Evolutionary conservation across 1,140 invertebrate species (phyloP).

Genomic region (Xylocopa sonorina): DNA sequence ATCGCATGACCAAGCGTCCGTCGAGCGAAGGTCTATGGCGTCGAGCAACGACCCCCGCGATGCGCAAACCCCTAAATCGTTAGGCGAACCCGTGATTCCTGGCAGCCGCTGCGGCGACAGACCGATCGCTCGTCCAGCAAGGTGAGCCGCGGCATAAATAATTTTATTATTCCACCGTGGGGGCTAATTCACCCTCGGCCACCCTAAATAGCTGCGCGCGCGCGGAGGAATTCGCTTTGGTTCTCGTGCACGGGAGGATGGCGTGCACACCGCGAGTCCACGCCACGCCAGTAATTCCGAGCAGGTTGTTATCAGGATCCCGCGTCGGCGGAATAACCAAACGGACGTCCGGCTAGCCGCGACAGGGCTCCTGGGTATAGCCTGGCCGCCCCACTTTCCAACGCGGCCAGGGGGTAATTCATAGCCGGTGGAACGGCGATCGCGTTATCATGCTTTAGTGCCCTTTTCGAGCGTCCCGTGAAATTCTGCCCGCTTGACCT

Average conservation of each 20-base stretch:
- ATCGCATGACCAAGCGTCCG: neutral
- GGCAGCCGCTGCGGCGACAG: no score
- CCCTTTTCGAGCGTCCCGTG: constrained; percentile 24
- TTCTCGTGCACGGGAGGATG: constrained; percentile 32
- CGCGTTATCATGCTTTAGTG: constrained; percentile 68
- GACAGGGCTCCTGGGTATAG: constrained; percentile 45
- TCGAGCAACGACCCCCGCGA: constrained; percentile 9
- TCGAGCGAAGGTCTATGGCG: neutral
- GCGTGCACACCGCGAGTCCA: constrained; percentile 42
- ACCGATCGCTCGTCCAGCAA: neutral
- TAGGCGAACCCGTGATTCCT: neutral
- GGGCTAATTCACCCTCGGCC: constrained; percentile 37
- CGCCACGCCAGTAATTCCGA: constrained; percentile 40
- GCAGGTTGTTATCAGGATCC: constrained; percentile 52
- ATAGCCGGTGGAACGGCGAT: constrained; percentile 52
- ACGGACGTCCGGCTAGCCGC: constrained; percentile 55
- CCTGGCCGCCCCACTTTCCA: constrained; percentile 22
- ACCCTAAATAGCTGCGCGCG: constrained; percentile 32
- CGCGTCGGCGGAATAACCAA: constrained; percentile 59
- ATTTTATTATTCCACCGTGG: constrained; percentile 27
- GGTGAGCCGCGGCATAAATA: constrained; percentile 20
- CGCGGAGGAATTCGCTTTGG: constrained; percentile 54
- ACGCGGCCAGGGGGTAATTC: constrained; percentile 44
- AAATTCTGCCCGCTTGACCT: constrained; percentile 9
- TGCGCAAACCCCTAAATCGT: neutral